Evolutionary conservation across 2,113 vertebrate species (phyloP).

Genomic region (Glaucidium brasilianum): DNA sequence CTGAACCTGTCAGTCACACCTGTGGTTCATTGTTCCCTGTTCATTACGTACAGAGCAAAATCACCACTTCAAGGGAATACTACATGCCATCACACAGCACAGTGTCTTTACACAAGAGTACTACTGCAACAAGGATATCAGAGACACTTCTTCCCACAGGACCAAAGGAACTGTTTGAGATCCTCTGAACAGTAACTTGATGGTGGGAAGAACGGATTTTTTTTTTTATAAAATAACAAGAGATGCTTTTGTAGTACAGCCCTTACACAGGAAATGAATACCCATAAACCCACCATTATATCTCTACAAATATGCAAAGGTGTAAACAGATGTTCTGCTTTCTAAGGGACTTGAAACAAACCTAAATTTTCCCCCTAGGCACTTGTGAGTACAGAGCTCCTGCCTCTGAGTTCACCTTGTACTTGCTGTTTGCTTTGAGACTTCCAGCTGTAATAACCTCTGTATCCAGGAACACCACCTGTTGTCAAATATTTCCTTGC

Average conservation of each 20-base stretch:
- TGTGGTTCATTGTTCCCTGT: background rate
- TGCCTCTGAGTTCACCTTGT: background rate
- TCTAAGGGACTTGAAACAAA: conserved; percentile 12
- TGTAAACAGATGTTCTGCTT: background rate
- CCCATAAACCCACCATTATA: background rate
- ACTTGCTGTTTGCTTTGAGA: conserved; percentile 1
- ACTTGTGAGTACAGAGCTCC: conserved; percentile 24
- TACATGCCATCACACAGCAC: background rate
- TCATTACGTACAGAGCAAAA: background rate
- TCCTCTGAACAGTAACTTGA: background rate
- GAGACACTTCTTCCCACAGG: background rate
- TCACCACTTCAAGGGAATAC: background rate
- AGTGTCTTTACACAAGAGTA: background rate
- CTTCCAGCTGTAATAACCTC: background rate
- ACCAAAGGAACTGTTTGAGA: background rate
- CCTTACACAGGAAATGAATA: background rate
- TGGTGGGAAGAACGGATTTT: background rate
- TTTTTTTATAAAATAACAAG: background rate
- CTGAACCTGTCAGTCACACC: background rate
- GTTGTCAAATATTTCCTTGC: background rate
- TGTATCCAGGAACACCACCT: background rate
- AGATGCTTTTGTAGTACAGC: conserved; percentile 1
- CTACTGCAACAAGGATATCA: background rate
- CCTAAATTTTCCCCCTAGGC: conserved; percentile 7
- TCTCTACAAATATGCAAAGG: background rate